phyloP scores from a whole-genome alignment of 2,888 invertebrate species.

The Ischnura elegans region DNA sequence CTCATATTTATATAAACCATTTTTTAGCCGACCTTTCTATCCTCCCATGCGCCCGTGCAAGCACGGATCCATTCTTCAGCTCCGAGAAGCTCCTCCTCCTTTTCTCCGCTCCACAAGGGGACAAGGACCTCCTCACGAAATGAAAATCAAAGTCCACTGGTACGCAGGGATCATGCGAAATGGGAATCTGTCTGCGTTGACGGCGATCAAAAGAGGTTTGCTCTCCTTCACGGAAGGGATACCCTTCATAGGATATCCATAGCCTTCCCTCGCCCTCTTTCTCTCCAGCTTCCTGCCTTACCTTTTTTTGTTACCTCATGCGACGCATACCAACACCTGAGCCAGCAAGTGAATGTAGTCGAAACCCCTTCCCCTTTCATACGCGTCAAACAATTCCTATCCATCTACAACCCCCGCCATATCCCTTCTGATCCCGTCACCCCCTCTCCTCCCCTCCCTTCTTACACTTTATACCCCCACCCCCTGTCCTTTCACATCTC shows the following conservation, averaged over 20 bases:
- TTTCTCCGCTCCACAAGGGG: not conserved
- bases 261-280: conserved; percentile 70
- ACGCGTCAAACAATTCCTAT: not conserved
- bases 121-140: conserved; percentile 61
- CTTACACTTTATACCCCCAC: conserved; percentile 12
- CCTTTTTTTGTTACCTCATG: not conserved
- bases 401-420: conserved; percentile 18
- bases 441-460: conserved; percentile 69
- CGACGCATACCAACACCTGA: not conserved
- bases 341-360: not conserved
- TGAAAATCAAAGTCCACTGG: conserved; percentile 60
- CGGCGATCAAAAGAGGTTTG: conserved; percentile 61
- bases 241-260: conserved; percentile 38
- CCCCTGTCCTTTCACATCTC: not conserved
- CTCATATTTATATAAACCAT: conserved; percentile 60
- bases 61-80: conserved; percentile 45
- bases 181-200: conserved; percentile 62
- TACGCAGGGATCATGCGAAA: conserved; percentile 25
- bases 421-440: not conserved
- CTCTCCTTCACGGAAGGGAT: not conserved
- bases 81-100: not conserved
- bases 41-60: conserved; percentile 1
- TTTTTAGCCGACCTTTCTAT: conserved; percentile 20
- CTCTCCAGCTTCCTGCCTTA: conserved; percentile 19
- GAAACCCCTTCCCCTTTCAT: not conserved